These are phyloP conservation scores for Mimas tiliae DNA, from an alignment of 2,888 invertebrate species.

Conservation along the genomic window DNA sequence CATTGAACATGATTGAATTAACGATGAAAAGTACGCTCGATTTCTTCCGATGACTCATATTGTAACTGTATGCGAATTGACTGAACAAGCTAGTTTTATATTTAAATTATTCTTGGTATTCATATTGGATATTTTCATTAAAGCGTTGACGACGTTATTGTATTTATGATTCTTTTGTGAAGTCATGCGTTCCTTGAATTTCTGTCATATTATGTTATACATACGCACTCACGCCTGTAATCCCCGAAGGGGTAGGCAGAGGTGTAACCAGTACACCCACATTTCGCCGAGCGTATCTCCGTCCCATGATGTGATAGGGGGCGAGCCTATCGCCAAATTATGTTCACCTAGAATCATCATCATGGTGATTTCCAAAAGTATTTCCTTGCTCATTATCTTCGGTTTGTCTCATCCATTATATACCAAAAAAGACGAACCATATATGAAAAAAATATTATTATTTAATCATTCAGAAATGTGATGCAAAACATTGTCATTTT, in stretches of 20 bases:
- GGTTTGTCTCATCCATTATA: background rate
- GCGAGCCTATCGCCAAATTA: too few relatives aligned
- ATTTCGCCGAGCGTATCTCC: too few relatives aligned
- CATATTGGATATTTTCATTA: background rate
- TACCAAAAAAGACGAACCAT: background rate
- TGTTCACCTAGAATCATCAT: background rate
- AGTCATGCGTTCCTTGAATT: background rate
- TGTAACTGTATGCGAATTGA: background rate
- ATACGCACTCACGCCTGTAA: too few relatives aligned
- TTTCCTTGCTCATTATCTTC: background rate
- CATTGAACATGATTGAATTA: constrained; percentile 57
- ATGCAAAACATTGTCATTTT: background rate
- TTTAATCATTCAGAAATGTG: background rate
- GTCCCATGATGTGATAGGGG: too few relatives aligned
- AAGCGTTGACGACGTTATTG: background rate
- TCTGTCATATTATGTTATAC: too few relatives aligned
- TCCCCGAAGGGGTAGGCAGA: too few relatives aligned
- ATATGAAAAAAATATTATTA: background rate
- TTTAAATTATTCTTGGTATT: constrained; percentile 17
- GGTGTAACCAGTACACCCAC: too few relatives aligned
- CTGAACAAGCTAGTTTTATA: constrained; percentile 8
- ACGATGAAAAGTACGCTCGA: constrained; percentile 47
- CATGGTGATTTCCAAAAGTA: background rate
- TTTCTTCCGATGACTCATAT: constrained; percentile 43
- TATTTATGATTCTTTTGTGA: background rate